Evolutionary conservation across 2,797 vertebrate genomes (phyloP), one percentile per base, ranked within the genome.

Genomic region (Bradypus variegatus): DNA sequence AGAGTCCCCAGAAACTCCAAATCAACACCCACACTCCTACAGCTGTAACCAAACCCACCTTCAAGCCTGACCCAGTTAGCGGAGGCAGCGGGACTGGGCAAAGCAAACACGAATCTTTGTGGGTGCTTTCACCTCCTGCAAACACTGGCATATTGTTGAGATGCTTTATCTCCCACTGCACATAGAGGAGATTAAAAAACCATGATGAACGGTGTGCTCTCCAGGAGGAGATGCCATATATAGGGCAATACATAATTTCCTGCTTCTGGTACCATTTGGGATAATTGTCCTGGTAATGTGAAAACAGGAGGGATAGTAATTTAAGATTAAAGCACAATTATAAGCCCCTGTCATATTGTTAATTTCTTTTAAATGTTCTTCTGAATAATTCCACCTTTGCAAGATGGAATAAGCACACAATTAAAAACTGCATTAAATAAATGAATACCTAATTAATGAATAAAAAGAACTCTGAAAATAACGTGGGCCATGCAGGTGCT

Each of bases 291-390:
- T 79, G 65, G 93, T 95, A 95, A 95, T 82, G 3, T 91, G 93
- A 94, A 95, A 96, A 95, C 25, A 79, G 81, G 94, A 94, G 90
- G 88, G 92, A 94, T 96, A 95, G 96, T 96, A 95, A 96, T 96
- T 96, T 96, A 96, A 95, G 95, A 96, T 96, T 96, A 96, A 96
- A 95, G 94, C 91, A 95, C 95, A 95, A 95, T 96, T 95, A 95
- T 95, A 95, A 96, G 86, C 93, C 90, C 90, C 91, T 95, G 93
- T 95, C 95, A 92, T 95, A 95, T 92, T 95, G 91, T 94, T 96
- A 94, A 96, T 94, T 96, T 96, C 95, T 94, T 96, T 95, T 95
- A 94, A 95, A 96, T 92, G 93, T 92, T 96, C 91, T 76, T 89
- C 94, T 95, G 92, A 95, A 96, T 96, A 96, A 96, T 95, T 96